Evolutionary conservation across 2,888 invertebrate species (phyloP), one percentile per base, ranked within the genome.

Genomic region (Aphidoletes aphidimyza): DNA sequence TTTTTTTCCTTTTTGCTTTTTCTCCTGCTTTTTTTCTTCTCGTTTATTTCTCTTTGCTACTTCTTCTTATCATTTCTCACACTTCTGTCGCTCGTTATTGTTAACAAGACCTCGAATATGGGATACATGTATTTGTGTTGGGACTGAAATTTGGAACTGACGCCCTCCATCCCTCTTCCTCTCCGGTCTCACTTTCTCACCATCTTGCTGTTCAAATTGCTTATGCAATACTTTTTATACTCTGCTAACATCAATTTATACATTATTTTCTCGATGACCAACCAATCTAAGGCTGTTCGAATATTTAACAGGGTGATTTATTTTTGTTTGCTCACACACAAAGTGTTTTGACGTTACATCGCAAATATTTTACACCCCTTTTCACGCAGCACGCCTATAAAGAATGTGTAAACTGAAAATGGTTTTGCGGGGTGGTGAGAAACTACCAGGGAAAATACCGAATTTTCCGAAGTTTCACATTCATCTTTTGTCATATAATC

Each of bases 301-400:
- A 54, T 54, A 54, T 54, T 54, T 54, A 54, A 54, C 54, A 69
- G 14, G 69, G 69, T 69, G 69, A 69, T 69, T 69, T 69, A 69
- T 69, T 30, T 69, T 69, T 30, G 69, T 69, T 69, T 69, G 69
- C 69, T 69, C 69, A 30, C 3, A n/a, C 30, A 17, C 69, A 69
- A 69, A 69, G 26, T 69, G 69, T 69, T 69, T 34, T n/a, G 69
- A 30, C 34, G 34, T n/a, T 69, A 69, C 14, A 17, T 69, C n/a
- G 30, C 3, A 69, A 69, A 69, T 69, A 26, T 34, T 69, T 69
- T 69, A 69, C 30, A 69, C 69, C 30, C 30, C 69, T 69, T 69
- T 69, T 69, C 30, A 69, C 69, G 34, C 6, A 47, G 17, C 47
- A 19, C 17, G 47, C 19, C 17, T 19, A 11, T 17, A 47, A 17